Conservation (phyloP, 2,888 invertebrate species). For the Lasioglossum oenotherae region DNA sequence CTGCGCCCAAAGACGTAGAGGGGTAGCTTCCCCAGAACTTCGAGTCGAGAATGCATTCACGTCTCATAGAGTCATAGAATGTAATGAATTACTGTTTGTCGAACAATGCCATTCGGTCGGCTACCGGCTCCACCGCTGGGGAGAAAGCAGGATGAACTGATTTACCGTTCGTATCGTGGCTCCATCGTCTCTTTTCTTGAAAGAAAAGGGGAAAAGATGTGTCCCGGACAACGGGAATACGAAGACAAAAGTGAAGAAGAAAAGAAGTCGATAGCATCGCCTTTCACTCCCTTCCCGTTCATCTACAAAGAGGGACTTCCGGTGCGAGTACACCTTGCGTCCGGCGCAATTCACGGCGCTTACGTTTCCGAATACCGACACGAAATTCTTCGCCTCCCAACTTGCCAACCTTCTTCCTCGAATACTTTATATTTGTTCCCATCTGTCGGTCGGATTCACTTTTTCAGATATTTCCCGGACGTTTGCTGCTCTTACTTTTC, state of each 20-base stretch:
- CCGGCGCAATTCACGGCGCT: background rate
- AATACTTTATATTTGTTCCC: background rate
- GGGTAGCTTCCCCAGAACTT: slow-evolving; percentile 56
- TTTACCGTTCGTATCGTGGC: slow-evolving; percentile 72
- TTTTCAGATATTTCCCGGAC: background rate
- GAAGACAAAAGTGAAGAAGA: slow-evolving; percentile 27
- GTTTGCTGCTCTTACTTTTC: background rate
- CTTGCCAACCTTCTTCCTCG: background rate
- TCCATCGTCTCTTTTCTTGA: slow-evolving; percentile 37
- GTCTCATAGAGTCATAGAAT: slow-evolving; percentile 75
- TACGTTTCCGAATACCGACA: slow-evolving; percentile 3
- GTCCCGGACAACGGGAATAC: slow-evolving; percentile 2
- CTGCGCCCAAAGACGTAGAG: slow-evolving; percentile 59
- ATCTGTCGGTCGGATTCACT: background rate
- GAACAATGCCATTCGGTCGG: slow-evolving; percentile 74
- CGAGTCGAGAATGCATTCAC: slow-evolving; percentile 69
- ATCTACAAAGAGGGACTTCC: slow-evolving; percentile 3
- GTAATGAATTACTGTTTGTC: slow-evolving; percentile 79
- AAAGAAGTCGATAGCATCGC: slow-evolving; percentile 21
- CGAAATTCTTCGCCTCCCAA: background rate
- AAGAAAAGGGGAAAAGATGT: slow-evolving; percentile 10
- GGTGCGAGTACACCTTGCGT: slow-evolving; percentile 4
- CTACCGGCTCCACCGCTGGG: slow-evolving; percentile 55
- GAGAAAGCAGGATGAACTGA: slow-evolving; percentile 72
- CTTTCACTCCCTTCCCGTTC: background rate